Percentiles rank a stretch among this genome's conserved stretches.
These are phyloP conservation scores for Cyanoderma ruficeps DNA, from an alignment of 2,113 vertebrate species.

Conservation along the genomic window DNA sequence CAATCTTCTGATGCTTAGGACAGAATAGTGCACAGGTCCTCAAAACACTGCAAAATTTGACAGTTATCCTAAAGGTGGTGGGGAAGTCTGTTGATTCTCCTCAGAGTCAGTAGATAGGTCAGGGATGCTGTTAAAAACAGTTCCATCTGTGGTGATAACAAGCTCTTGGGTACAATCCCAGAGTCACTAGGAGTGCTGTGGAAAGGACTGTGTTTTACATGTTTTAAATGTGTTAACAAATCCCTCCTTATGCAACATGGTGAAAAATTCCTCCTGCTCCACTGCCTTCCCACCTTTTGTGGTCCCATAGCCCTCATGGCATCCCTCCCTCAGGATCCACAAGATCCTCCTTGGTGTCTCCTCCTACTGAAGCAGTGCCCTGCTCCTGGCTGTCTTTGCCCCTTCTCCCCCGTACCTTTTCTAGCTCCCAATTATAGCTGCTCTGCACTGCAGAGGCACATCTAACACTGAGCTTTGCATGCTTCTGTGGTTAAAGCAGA, in stretches of 20 bases:
- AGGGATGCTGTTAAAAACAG: not conserved
- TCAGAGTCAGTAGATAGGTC: not conserved
- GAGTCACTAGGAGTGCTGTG: not conserved
- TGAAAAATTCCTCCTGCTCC: not conserved
- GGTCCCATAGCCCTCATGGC: not conserved
- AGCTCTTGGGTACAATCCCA: not conserved
- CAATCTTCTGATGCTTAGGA: not conserved
- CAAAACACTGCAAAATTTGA: not conserved
- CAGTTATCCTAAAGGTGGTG: not conserved
- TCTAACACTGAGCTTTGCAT: slow-evolving; percentile 21
- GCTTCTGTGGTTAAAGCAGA: slow-evolving; percentile 31
- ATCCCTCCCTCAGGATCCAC: not conserved
- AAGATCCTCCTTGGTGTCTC: not conserved
- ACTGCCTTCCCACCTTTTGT: not conserved
- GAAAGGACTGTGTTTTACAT: not conserved
- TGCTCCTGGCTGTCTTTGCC: not conserved
- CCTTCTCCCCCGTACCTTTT: not conserved
- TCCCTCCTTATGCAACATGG: not conserved
- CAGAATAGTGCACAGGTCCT: not conserved
- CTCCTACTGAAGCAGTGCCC: not conserved
- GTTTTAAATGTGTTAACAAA: not conserved
- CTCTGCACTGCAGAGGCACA: slow-evolving; percentile 20
- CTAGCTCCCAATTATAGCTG: not conserved
- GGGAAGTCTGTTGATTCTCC: not conserved
- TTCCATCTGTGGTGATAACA: not conserved